phyloP scores from a whole-genome alignment of 2,113 vertebrate genomes.

The Pedionomus torquatus region DNA sequence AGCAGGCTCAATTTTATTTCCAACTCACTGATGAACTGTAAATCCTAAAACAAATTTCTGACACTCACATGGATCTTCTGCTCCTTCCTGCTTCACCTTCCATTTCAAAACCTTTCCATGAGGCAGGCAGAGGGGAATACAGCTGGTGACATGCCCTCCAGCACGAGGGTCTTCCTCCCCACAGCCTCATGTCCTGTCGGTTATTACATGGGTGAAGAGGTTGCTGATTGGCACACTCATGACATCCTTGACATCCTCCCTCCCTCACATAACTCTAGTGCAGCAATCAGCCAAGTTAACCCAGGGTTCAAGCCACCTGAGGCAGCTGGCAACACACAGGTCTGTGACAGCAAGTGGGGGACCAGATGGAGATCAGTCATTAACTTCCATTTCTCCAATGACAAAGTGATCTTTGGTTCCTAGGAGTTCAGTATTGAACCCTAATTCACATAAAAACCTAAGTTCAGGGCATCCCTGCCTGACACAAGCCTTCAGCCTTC shows the following conservation, averaged over 20 bases:
- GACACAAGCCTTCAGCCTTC: not conserved
- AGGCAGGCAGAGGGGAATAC: not conserved
- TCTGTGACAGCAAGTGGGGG: not conserved
- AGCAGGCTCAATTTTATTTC: not conserved
- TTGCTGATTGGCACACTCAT: not conserved
- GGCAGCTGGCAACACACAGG: not conserved
- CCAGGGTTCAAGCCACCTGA: not conserved
- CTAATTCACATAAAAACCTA: not conserved
- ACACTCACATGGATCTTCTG: not conserved
- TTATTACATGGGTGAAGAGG: rapidly evolving
- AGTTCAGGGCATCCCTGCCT: not conserved
- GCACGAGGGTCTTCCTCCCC: not conserved
- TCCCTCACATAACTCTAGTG: rapidly evolving
- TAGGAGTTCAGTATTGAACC: not conserved
- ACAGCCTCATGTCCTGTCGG: rapidly evolving
- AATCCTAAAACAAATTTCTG: not conserved
- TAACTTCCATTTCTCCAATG: not conserved
- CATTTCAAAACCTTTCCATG: not conserved
- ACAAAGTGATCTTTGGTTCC: not conserved
- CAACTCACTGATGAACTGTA: not conserved
- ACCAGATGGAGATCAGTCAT: not conserved
- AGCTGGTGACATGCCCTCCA: not conserved
- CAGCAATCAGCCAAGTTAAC: rapidly evolving
- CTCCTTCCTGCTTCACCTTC: not conserved
- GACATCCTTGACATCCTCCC: not conserved